Evolutionary conservation across 2,797 vertebrate genomes (phyloP).

Genomic region (Scolopax rusticola): DNA sequence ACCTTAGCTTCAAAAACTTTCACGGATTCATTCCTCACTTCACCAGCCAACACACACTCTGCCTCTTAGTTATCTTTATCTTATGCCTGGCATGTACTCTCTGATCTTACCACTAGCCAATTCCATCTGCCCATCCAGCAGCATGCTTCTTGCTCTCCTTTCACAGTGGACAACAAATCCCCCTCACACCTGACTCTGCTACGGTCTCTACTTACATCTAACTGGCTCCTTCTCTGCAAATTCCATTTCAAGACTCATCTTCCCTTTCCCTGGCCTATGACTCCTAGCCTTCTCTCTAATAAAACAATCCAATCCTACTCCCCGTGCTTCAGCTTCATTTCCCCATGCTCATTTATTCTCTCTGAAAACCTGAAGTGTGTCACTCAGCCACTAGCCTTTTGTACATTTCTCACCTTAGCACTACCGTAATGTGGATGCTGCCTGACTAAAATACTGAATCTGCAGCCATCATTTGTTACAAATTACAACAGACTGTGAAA

Average conservation of each 20-base stretch:
- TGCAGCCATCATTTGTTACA: background rate
- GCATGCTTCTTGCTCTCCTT: background rate
- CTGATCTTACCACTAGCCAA: background rate
- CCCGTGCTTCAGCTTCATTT: conserved; percentile 23
- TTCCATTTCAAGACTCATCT: conserved; percentile 12
- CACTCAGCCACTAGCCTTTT: background rate
- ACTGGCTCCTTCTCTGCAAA: background rate
- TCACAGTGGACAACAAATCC: background rate
- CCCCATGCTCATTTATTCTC: background rate
- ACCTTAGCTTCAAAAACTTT: background rate
- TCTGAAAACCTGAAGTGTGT: background rate
- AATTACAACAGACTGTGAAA: background rate
- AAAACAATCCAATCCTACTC: conserved; percentile 35
- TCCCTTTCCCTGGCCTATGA: conserved; percentile 18
- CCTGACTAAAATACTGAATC: background rate
- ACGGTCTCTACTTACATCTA: background rate
- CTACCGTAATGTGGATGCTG: background rate
- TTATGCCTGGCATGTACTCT: background rate
- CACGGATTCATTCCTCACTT: background rate
- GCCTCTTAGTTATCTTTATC: background rate
- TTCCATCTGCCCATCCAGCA: background rate
- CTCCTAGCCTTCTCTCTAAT: conserved; percentile 32
- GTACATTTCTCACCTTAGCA: background rate
- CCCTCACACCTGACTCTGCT: background rate
- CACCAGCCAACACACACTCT: background rate